Base-by-base conservation (phyloP, 2,888 invertebrate species). In the Phortica magna region DNA sequence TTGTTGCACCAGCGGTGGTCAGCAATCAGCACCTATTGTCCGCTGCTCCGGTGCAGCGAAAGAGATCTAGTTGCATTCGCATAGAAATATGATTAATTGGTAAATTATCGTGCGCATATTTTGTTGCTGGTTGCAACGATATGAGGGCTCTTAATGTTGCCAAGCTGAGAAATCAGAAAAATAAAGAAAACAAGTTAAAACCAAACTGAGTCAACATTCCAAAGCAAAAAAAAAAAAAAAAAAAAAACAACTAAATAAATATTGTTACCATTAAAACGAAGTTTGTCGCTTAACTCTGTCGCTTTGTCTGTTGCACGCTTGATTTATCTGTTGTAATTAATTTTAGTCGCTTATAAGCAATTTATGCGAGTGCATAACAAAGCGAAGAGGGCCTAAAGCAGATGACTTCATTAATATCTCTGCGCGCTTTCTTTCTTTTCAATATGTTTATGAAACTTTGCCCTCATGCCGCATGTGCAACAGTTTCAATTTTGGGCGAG, bases 21-120 rank as follows among this genome's bases (percentile, higher is more conserved):
- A 55, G 89, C 90, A 90, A 90, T 90, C 90, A 90, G 88, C 90
- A 89, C 89, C 89, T 89, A 90, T 90, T 90, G 90, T 90, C 82
- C 83, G 82, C 77, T 73, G 76, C 12, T 53, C 39, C 68, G 61
- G 59, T 71, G 75, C 75, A 68, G 75, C 67, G 39, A 71, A 76
- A 77, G 77, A 64, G 65, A 77, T 73, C 77, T 76, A 77, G 77
- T 79, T 76, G 81, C 78, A 19, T 53, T 71, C 65, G 31, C 14
- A 65, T 80, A 81, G 82, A 82, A 85, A 89, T 84, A 88, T 90
- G 90, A 90, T 90, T 90, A 89, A 90, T 90, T 88, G 87, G 81
- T 84, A 85, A 90, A 88, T 90, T 89, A 90, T 89, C 88, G 86
- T 80, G 7, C 10, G 22, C 53, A 55, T 71, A 71, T 55, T 71